Conservation (phyloP, 2,113 vertebrate species). For the Phrynosoma blainvillii region DNA sequence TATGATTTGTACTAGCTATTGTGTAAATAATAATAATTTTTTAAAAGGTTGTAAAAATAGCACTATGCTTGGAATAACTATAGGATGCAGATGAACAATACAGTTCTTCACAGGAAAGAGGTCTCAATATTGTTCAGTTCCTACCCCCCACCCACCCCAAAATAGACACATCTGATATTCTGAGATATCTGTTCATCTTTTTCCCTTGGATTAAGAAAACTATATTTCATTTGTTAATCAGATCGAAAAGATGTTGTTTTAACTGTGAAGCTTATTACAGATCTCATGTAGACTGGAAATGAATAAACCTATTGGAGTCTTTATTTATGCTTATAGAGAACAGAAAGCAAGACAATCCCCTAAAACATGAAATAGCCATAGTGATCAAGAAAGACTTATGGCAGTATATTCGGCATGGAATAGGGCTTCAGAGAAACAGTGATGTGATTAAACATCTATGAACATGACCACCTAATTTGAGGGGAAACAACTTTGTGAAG, state of each 20-base stretch:
- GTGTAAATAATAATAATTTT: too few relatives aligned
- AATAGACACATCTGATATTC: too few relatives aligned
- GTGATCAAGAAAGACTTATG: background rate
- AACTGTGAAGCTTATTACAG: slow-evolving; percentile 70
- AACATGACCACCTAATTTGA: background rate
- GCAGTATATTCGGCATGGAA: background rate
- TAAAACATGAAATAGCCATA: background rate
- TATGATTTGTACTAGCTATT: too few relatives aligned
- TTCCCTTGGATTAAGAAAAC: slow-evolving; percentile 61
- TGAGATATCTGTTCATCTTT: too few relatives aligned
- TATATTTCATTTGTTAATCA: slow-evolving; percentile 72
- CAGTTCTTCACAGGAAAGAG: too few relatives aligned
- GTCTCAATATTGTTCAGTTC: too few relatives aligned
- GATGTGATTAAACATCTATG: background rate
- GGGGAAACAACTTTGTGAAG: background rate
- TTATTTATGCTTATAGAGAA: background rate
- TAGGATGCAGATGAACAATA: too few relatives aligned
- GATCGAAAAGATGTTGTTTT: slow-evolving; percentile 56
- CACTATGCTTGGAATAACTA: too few relatives aligned
- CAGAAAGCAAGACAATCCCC: background rate
- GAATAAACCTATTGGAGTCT: too few relatives aligned
- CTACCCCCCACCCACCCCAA: too few relatives aligned
- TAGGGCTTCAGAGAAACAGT: background rate
- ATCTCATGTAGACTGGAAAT: slow-evolving; percentile 54
- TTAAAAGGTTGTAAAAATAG: too few relatives aligned